A percentile compares a stretch with the other conserved stretches of the same genome.
These are phyloP conservation scores for Eupithecia abbreviata DNA, from an alignment of 2,888 invertebrate species.

Conservation along the genomic window DNA sequence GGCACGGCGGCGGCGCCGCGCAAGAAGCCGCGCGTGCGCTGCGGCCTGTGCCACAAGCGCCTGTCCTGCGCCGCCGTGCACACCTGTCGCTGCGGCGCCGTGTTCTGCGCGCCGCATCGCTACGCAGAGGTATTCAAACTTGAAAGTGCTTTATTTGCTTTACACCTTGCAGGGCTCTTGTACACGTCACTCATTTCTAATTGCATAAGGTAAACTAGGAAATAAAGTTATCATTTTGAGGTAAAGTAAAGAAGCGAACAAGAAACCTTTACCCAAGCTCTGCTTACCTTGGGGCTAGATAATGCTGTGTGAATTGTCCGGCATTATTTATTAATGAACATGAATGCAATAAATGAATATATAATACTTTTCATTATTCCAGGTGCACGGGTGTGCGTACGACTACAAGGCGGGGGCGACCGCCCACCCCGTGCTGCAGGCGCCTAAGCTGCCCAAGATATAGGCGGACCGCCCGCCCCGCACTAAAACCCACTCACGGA, in stretches of 20 bases:
- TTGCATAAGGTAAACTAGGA: too few species aligned
- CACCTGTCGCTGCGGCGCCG: constrained; percentile 88
- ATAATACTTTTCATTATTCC: not conserved
- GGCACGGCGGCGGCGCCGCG: not conserved
- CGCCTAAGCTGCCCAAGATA: constrained; percentile 89
- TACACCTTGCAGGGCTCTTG: too few species aligned
- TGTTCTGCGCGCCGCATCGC: constrained; percentile 90
- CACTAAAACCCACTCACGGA: not conserved
- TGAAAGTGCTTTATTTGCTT: too few species aligned
- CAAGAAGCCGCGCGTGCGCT: constrained; percentile 65
- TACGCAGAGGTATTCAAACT: constrained; percentile 82
- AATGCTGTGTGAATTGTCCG: too few species aligned
- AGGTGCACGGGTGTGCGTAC: constrained; percentile 89
- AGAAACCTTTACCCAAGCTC: too few species aligned
- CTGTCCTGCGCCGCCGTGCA: constrained; percentile 89
- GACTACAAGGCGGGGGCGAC: constrained; percentile 88
- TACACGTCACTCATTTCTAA: too few species aligned
- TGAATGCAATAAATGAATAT: not conserved
- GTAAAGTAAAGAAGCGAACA: too few species aligned
- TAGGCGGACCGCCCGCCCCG: constrained; percentile 60
- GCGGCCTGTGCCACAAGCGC: constrained; percentile 87
- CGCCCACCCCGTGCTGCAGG: constrained; percentile 87
- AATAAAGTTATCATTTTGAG: too few species aligned
- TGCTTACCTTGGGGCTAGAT: too few species aligned
- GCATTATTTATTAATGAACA: not conserved